Percentiles rank a stretch among this genome's conserved stretches.
Evolutionary conservation across 2,888 invertebrate genomes (phyloP).

Genomic region (Meliscaeva auricollis): DNA sequence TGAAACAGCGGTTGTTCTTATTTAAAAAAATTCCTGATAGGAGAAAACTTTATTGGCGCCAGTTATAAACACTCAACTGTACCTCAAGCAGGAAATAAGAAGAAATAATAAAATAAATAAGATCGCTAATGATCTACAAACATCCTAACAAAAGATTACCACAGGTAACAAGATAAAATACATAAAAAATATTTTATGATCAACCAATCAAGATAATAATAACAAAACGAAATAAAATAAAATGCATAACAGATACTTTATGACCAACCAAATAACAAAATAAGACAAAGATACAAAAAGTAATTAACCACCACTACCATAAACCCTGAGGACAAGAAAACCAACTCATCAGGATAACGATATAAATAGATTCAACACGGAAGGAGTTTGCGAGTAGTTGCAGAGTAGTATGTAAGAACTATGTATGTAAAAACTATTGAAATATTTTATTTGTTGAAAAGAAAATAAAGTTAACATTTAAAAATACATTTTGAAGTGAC

Average conservation of each 20-base stretch:
- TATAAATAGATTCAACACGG: not conserved
- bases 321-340: not conserved
- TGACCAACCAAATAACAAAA: not conserved
- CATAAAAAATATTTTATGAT: not conserved
- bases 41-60: not conserved
- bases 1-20: too few species aligned
- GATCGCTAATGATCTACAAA: not conserved
- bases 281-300: not conserved
- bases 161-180: too few species aligned
- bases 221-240: too few species aligned
- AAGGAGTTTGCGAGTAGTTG: not conserved
- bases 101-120: not conserved
- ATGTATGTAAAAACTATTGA: not conserved
- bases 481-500: not conserved
- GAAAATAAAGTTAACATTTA: not conserved
- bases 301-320: not conserved
- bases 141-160: not conserved
- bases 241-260: too few species aligned
- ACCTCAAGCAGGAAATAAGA: not conserved
- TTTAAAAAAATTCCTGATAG: too few species aligned
- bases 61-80: slow-evolving; percentile 6
- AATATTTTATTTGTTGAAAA: not conserved
- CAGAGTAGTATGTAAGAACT: not conserved
- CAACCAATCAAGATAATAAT: not conserved
- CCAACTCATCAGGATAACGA: not conserved